phyloP scores from a whole-genome alignment of 1,140 invertebrate species.

The Tetraneura akinire region DNA sequence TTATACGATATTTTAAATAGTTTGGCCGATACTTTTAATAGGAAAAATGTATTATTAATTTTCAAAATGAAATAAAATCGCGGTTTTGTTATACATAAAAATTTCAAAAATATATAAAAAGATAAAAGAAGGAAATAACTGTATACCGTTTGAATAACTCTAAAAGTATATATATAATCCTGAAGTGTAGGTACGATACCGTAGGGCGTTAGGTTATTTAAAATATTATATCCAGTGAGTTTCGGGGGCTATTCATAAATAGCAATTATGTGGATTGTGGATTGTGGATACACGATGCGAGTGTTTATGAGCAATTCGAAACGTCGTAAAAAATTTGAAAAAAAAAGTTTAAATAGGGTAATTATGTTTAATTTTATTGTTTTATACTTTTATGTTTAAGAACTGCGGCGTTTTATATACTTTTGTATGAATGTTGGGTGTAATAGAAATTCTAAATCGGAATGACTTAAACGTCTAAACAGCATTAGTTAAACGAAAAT shows the following conservation, averaged over 20 bases:
- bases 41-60: too few species aligned
- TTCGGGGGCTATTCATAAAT: not conserved
- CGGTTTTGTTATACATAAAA: too few species aligned
- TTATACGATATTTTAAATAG: too few species aligned
- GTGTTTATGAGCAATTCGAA: not conserved
- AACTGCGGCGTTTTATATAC: not conserved
- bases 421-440: too few species aligned
- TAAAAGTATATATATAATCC: too few species aligned
- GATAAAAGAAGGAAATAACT: too few species aligned
- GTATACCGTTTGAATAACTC: too few species aligned
- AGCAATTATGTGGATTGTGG: constrained; percentile 2
- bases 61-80: too few species aligned
- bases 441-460: not conserved
- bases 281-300: not conserved
- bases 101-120: too few species aligned
- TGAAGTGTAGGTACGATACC: too few species aligned
- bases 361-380: constrained; percentile 9
- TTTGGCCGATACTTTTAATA: too few species aligned
- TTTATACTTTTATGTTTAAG: not conserved
- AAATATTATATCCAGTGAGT: not conserved
- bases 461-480: not conserved
- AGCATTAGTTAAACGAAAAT: not conserved
- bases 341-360: constrained; percentile 23
- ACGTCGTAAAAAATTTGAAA: too few species aligned
- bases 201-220: not conserved